A percentile compares a stretch with the other conserved stretches of the same genome.
These are phyloP conservation scores for Scomber scombrus DNA, from an alignment of 2,113 vertebrate genomes.

Conservation along the genomic window DNA sequence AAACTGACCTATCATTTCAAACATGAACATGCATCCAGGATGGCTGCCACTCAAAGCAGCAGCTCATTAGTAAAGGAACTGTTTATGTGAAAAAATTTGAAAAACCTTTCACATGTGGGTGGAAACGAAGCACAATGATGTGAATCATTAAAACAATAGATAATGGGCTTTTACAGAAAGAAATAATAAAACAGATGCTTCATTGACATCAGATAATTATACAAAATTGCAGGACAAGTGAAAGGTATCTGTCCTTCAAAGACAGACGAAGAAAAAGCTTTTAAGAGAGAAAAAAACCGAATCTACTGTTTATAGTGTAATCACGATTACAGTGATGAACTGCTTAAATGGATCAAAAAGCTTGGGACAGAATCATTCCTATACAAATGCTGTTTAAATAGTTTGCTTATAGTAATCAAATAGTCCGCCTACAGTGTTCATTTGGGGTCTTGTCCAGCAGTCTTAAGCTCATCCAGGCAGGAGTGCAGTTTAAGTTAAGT, in stretches of 20 bases:
- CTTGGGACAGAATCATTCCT: no score
- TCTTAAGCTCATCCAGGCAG: no score
- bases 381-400: no score
- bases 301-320: no score
- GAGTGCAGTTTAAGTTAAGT: no score
- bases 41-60: slow-evolving; percentile 4
- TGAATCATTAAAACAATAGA: slow-evolving; percentile 23
- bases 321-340: no score
- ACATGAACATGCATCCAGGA: neutral
- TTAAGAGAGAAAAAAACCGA: neutral
- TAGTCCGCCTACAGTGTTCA: no score
- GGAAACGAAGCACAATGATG: slow-evolving; percentile 18
- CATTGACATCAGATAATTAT: neutral
- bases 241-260: neutral
- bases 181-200: slow-evolving; percentile 11
- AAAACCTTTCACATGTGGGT: slow-evolving; percentile 17
- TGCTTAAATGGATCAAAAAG: no score
- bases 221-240: neutral
- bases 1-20: neutral
- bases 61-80: slow-evolving; percentile 19
- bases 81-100: neutral
- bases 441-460: no score
- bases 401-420: no score
- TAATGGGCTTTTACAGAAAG: neutral
- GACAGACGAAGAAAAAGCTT: neutral